A percentile compares a stretch with the other conserved stretches of the same genome.
These are phyloP conservation scores for Tetanocera ferruginea DNA, from an alignment of 2,888 invertebrate species.

Conservation along the genomic window DNA sequence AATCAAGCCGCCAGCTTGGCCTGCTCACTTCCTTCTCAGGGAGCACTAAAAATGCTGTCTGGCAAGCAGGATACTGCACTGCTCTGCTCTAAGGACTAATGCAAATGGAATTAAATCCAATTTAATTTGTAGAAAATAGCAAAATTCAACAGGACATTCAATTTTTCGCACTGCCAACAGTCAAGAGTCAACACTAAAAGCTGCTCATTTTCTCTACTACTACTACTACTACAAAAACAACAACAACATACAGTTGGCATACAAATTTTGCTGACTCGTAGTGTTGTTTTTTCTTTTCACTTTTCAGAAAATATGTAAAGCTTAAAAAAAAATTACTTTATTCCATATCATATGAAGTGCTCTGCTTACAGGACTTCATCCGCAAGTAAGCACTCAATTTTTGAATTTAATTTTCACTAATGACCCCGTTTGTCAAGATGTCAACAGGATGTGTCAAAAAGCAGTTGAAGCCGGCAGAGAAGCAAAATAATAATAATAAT, in stretches of 20 bases:
- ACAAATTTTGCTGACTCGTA: background rate
- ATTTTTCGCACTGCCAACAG: background rate
- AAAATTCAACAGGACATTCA: slow-evolving; percentile 2
- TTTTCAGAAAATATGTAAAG: no score
- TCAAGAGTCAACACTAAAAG: background rate
- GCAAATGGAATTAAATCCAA: slow-evolving; percentile 26
- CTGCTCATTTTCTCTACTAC: background rate
- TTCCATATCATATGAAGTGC: no score
- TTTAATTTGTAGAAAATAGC: slow-evolving; percentile 16
- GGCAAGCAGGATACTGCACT: background rate
- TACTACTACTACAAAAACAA: background rate
- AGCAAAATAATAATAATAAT: background rate
- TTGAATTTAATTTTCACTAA: slow-evolving; percentile 24
- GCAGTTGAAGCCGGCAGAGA: background rate
- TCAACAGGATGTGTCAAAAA: slow-evolving; percentile 19
- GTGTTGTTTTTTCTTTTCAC: no score
- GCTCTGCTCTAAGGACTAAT: background rate
- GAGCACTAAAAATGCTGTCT: background rate
- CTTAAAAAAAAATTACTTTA: no score
- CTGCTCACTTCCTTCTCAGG: background rate
- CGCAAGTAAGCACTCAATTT: background rate
- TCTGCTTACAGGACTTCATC: no score
- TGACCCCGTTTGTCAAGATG: slow-evolving; percentile 32
- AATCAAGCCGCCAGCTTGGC: background rate
- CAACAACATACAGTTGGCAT: background rate